Evolutionary conservation across 2,888 invertebrate species (phyloP).

Genomic region (Hetaerina titia): DNA sequence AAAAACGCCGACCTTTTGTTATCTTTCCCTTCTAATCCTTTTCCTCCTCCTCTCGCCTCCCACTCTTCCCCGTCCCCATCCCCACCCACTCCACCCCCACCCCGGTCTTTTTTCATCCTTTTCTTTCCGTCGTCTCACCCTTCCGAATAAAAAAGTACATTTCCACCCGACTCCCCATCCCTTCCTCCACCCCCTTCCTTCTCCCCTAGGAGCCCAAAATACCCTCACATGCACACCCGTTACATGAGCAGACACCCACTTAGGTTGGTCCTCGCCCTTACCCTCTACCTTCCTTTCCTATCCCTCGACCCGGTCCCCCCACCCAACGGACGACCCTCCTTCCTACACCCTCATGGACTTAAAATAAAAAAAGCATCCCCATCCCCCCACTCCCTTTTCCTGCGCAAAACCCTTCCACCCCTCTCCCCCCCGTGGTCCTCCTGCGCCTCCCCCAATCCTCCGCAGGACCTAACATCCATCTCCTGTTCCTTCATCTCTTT

Average conservation of each 20-base stretch:
- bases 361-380: not conserved
- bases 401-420: not conserved
- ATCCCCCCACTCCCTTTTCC: not conserved
- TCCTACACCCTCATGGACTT: not conserved
- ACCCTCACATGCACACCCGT: conserved; percentile 7
- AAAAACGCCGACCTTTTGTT: conserved; percentile 39
- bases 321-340: not conserved
- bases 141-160: conserved; percentile 33
- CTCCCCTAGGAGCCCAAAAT: not conserved
- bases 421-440: not conserved
- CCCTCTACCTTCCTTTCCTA: not conserved
- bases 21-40: conserved; percentile 36
- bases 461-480: conserved; percentile 47
- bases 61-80: not conserved
- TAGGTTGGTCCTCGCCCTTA: conserved; percentile 16
- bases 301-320: not conserved
- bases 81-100: not conserved
- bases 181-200: not conserved
- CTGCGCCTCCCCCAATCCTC: not conserved
- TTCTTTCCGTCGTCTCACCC: conserved; percentile 35
- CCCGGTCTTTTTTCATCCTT: conserved; percentile 29
- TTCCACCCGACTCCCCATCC: not conserved
- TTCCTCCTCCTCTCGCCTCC: not conserved
- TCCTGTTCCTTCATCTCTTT: conserved; percentile 30
- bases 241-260: conserved; percentile 52